Evolutionary conservation across 2,888 invertebrate genomes (phyloP), one percentile per base, ranked within the genome.

Genomic region (Torymus aiolomorphi): DNA sequence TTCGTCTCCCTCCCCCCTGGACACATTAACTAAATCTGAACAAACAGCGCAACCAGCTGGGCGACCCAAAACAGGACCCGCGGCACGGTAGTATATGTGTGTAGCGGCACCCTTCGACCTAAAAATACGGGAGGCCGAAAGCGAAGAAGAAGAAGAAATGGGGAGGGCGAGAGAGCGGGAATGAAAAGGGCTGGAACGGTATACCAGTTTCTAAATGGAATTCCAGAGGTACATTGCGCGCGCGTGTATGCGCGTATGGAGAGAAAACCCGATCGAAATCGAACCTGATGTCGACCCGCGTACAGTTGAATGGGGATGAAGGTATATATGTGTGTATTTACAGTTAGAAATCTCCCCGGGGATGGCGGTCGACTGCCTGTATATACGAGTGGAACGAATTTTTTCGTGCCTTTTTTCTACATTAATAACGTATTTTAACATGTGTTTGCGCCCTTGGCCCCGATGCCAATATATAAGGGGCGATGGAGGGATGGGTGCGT

Each of bases 1-100:
- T 72, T 76, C 24, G 24, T 24, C 24, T 24, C 24, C 24, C 3
- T 3, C 24, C 3, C 24, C 18, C 52, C 54, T 66, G 56, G 51
- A 74, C 86, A 86, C 86, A 87, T 87, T 88, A 88, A 89, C 87
- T 80, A 88, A 88, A 89, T 88, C 88, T 85, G 88, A 88, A 86
- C 87, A 89, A 88, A 88, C 88, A 88, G 57, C 51, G 11, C 74
- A 76, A 83, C 85, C 86, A 85, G 85, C 86, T 87, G 87, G 86
- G 82, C 84, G 82, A 81, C 80, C 83, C 77, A 74, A 83, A 78
- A 83, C 83, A 82, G 82, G 83, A 79, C 84, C 84, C 80, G 82
- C 84, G 84, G 84, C 81, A 81, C 3, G 24, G 24, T 24, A 3
- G 83, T 81, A 83, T 82, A 77, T 75, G 78, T 49, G 42, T 67